Conservation (phyloP, 2,113 vertebrate genomes). For the Cebidichthys violaceus region DNA sequence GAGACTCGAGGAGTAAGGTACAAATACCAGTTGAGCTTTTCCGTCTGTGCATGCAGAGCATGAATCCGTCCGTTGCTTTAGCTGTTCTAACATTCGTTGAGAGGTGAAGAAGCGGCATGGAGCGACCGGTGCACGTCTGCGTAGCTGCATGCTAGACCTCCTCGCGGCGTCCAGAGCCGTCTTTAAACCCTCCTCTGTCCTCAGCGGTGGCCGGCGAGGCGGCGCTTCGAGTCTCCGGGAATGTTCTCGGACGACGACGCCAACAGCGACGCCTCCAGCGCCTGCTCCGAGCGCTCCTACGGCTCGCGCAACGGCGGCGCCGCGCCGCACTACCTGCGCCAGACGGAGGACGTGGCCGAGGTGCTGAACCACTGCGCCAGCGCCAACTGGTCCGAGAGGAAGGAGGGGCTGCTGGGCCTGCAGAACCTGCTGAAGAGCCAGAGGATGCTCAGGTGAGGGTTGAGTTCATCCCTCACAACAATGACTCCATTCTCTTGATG, state of each 20-base stretch:
- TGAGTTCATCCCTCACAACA: no score
- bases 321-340: constrained; percentile 88
- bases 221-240: constrained; percentile 89
- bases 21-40: neutral
- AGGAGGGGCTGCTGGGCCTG: constrained; percentile 91
- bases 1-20: constrained; percentile 97
- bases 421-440: constrained; percentile 91
- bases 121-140: no score
- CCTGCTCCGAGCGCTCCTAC: constrained; percentile 93
- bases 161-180: no score
- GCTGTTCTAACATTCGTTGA: neutral
- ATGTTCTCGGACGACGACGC: constrained; percentile 94
- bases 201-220: constrained; percentile 89
- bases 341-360: constrained; percentile 93
- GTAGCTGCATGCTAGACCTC: neutral
- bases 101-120: neutral
- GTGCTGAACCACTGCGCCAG: constrained; percentile 94
- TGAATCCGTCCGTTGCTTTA: neutral
- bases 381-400: constrained; percentile 94
- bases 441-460: constrained; percentile 81
- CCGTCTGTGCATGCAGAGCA: constrained; percentile 55
- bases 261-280: constrained; percentile 94
- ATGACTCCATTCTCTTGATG: no score
- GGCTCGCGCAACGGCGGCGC: constrained; percentile 90
- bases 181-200: neutral